Base-by-base conservation (phyloP, 2,797 vertebrate species). In the Hydrocynus forskahlii region DNA sequence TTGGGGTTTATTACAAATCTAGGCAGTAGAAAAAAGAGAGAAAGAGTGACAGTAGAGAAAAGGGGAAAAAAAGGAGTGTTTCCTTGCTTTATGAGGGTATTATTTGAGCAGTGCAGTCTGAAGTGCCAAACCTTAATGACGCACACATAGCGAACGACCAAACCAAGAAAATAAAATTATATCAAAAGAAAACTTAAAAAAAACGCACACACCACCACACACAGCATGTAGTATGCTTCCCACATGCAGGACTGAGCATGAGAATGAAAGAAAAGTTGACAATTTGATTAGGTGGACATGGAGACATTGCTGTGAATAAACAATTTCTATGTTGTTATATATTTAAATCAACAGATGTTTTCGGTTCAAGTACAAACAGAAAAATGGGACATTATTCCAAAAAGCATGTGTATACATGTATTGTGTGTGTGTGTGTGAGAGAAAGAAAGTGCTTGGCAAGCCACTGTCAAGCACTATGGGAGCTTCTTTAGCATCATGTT, bases 61-160 rank as follows among this genome's bases (percentile, higher is more conserved):
- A 35, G 14, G 60, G 29, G 29, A 8, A 60, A 23, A 54, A 52
- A 52, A 17, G 35, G 71, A 52, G 79, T 74, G 78, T 76, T 79
- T 82, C 70, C 84, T 81, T 88, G 79, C 89, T 88, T 89, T 89
- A 89, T 80, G 85, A 85, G 87, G 85, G 89, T 91, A 87, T 88
- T 88, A 92, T 91, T 90, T 35, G 29, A 85, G 82, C 85, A 79
- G 69, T 50, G 48, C 74, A 55, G 82, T 75, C 79, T 89, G 84
- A 88, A 76, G 81, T 88, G 92, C 93, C 92, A 94, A 94, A 94
- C 93, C 93, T 90, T 50, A 89, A 86, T 94, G 92, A 95, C 93
- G 92, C 93, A 93, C 90, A 88, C 75, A 74, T 67, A 88, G 78
- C 87, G 78, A 63, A 67, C 72, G 62, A 78, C 73, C 71, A 84